Percentiles rank a stretch among this genome's conserved stretches.
These are phyloP conservation scores for Ciconia stormi DNA, from an alignment of 2,113 vertebrate genomes.

Conservation along the genomic window DNA sequence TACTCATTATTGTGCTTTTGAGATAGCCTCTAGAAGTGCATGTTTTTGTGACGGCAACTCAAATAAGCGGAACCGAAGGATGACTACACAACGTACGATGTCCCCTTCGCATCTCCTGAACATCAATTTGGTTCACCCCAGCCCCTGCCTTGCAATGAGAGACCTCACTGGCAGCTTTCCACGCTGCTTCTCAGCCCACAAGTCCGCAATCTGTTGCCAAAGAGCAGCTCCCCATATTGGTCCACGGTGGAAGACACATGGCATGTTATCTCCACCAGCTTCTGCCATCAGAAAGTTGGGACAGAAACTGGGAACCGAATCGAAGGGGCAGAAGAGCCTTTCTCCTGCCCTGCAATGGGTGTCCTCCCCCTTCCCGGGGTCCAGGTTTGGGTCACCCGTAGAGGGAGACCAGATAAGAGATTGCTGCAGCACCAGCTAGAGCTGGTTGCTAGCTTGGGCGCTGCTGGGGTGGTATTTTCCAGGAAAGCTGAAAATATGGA, in stretches of 20 bases:
- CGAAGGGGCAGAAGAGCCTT: not conserved
- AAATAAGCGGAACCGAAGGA: not conserved
- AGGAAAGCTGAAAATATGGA: accelerated
- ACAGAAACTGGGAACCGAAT: not conserved
- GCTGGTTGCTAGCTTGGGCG: not conserved
- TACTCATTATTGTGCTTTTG: accelerated
- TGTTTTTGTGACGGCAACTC: not conserved
- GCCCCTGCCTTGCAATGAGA: not conserved
- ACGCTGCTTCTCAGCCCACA: not conserved
- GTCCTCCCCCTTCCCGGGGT: not conserved
- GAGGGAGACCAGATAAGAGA: not conserved
- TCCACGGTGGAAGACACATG: accelerated
- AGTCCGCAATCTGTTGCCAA: not conserved
- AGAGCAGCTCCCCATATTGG: not conserved
- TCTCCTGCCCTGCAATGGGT: not conserved
- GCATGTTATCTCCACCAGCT: not conserved
- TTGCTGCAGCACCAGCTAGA: too few species aligned
- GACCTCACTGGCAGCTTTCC: not conserved
- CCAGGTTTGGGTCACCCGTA: not conserved
- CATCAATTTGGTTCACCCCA: accelerated
- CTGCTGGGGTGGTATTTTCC: not conserved
- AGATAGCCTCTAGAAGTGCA: not conserved
- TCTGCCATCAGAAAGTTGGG: not conserved
- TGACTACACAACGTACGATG: accelerated
- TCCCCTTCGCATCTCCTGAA: not conserved